These are phyloP conservation scores for Diachrysia chrysitis DNA, from an alignment of 2,888 invertebrate genomes.

Conservation along the genomic window DNA sequence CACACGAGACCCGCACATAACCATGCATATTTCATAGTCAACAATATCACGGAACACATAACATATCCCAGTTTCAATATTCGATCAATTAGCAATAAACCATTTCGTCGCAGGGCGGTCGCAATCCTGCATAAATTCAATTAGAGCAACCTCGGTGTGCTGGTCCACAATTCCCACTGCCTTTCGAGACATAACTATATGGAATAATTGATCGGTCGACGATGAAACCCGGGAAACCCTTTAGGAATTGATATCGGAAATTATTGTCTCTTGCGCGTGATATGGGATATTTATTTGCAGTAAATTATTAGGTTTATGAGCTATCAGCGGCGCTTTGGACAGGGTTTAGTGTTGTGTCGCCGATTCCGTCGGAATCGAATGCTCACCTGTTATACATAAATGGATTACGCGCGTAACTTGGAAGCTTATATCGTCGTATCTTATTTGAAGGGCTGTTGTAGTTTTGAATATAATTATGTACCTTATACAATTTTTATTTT, in stretches of 20 bases:
- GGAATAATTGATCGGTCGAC: conserved; percentile 78
- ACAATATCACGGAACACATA: conserved; percentile 62
- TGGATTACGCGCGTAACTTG: conserved; percentile 24
- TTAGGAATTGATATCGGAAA: conserved; percentile 66
- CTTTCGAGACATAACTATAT: conserved; percentile 75
- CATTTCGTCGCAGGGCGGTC: conserved; percentile 74
- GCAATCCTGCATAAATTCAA: conserved; percentile 84
- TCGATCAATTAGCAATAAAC: conserved; percentile 84
- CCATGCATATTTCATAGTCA: conserved; percentile 59
- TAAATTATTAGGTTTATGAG: conserved; percentile 58
- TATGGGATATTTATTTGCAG: conserved; percentile 60
- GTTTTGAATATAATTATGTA: conserved; percentile 31
- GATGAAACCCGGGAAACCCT: conserved; percentile 66
- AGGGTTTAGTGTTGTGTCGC: conserved; percentile 16
- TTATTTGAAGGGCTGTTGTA: conserved; percentile 1
- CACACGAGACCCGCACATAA: conserved; percentile 45
- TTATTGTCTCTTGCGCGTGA: conserved; percentile 59
- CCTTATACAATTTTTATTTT: conserved; percentile 10
- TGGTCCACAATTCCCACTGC: conserved; percentile 70
- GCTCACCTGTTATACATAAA: conserved; percentile 26
- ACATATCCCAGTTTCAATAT: conserved; percentile 68
- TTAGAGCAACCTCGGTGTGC: conserved; percentile 70
- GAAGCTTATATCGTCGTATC: conserved; percentile 25
- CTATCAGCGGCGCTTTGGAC: conserved; percentile 23
- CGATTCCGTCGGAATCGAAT: conserved; percentile 35